A percentile compares a stretch with the other conserved stretches of the same genome.
Evolutionary conservation across 2,113 vertebrate species (phyloP).

Genomic region (Delphinapterus leucas): DNA sequence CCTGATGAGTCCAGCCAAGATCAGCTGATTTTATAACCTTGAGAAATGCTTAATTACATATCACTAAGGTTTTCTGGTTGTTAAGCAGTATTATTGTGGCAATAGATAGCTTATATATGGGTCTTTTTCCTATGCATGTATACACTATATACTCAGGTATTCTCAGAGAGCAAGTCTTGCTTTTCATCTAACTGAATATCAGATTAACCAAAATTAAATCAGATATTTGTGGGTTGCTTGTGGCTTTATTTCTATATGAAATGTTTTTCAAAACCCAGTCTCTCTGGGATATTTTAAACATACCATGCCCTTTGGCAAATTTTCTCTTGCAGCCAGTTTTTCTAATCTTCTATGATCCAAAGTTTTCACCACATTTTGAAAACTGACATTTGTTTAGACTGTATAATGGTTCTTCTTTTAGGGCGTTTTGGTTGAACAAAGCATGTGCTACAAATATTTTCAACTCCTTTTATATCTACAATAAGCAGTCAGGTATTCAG

Average conservation of each 20-base stretch:
- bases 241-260: slow-evolving; percentile 4
- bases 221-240: background rate
- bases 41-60: background rate
- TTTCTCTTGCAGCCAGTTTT: background rate
- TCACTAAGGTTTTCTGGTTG: background rate
- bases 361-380: background rate
- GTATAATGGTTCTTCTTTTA: background rate
- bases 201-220: background rate
- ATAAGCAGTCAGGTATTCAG: background rate
- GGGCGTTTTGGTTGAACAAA: background rate
- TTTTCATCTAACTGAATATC: background rate
- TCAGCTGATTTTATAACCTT: background rate
- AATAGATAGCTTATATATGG: background rate
- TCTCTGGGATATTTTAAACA: slow-evolving; percentile 1
- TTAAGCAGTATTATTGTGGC: background rate
- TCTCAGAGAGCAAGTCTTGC: background rate
- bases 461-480: background rate
- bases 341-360: background rate
- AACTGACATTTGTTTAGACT: background rate
- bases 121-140: background rate
- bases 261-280: background rate
- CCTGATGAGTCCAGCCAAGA: background rate
- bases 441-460: background rate
- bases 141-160: background rate
- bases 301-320: background rate